Evolutionary conservation across 2,113 vertebrate genomes (phyloP).

Genomic region (Cisticola juncidis): DNA sequence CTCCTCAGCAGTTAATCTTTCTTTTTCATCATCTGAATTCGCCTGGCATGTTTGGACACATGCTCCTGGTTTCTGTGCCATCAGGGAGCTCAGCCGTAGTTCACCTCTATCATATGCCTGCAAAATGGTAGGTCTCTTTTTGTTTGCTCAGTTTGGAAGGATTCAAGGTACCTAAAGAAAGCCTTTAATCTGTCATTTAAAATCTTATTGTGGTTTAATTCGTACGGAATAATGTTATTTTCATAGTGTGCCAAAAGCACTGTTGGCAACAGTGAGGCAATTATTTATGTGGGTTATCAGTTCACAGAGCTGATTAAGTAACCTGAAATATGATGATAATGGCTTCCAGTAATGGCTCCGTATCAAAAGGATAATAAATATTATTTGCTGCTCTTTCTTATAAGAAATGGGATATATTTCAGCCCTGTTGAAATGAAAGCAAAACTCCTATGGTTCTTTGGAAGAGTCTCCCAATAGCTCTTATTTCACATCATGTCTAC

Average conservation of each 20-base stretch:
- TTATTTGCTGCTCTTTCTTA: conserved; percentile 30
- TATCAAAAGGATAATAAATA: conserved; percentile 50
- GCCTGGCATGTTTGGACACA: conserved; percentile 49
- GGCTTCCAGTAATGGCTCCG: conserved; percentile 52
- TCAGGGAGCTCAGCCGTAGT: background rate
- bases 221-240: conserved; percentile 44
- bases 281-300: conserved; percentile 59
- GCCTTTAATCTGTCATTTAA: conserved; percentile 52
- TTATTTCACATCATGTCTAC: conserved; percentile 5
- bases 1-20: conserved; percentile 49
- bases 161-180: conserved; percentile 23
- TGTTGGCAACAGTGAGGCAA: conserved; percentile 25
- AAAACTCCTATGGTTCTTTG: conserved; percentile 14
- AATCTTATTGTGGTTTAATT: conserved; percentile 42
- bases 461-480: background rate
- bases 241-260: conserved; percentile 37
- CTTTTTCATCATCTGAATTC: conserved; percentile 35
- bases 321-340: conserved; percentile 57
- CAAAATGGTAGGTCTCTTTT: conserved; percentile 31
- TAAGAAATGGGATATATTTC: conserved; percentile 24
- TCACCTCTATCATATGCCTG: conserved; percentile 7
- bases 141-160: conserved; percentile 12
- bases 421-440: conserved; percentile 25
- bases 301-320: conserved; percentile 56
- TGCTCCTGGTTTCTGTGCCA: conserved; percentile 32